Evolutionary conservation across 2,113 vertebrate species (phyloP).

Genomic region (Heptranchias perlo): DNA sequence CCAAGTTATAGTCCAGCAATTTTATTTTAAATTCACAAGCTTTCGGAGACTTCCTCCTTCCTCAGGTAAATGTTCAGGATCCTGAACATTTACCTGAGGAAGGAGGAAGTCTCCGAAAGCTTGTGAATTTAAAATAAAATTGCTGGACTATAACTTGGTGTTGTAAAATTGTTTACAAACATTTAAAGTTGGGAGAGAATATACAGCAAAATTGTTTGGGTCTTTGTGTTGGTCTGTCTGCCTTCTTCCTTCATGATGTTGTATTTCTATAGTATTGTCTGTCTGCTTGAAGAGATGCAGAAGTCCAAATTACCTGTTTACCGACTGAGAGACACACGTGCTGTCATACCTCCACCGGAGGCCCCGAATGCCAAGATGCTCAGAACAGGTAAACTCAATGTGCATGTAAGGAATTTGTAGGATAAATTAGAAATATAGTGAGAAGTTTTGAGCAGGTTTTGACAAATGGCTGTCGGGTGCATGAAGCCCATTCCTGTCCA

Average conservation of each 20-base stretch:
- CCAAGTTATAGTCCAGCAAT: no score
- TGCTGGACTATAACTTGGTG: no score
- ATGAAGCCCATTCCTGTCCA: neutral
- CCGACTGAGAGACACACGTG: neutral
- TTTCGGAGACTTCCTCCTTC: no score
- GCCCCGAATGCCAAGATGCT: neutral
- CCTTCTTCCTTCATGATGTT: neutral
- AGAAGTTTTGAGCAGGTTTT: neutral
- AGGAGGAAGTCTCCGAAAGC: no score
- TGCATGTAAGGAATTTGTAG: neutral
- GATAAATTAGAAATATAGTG: neutral
- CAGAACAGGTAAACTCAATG: neutral
- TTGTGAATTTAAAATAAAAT: no score
- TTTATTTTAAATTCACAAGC: no score
- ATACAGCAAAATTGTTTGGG: neutral
- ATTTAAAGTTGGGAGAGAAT: neutral
- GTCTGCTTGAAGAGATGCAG: slow-evolving; percentile 3
- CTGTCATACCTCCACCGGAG: neutral
- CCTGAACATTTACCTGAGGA: no score
- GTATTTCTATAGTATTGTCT: neutral
- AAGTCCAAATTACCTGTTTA: slow-evolving; percentile 23
- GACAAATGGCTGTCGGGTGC: neutral
- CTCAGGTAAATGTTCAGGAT: no score
- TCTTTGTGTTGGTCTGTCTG: neutral
- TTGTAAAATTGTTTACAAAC: no score